Percentiles rank a stretch among this genome's conserved stretches.
These are phyloP conservation scores for Amiota mariae DNA, from an alignment of 2,888 invertebrate genomes.

Conservation along the genomic window DNA sequence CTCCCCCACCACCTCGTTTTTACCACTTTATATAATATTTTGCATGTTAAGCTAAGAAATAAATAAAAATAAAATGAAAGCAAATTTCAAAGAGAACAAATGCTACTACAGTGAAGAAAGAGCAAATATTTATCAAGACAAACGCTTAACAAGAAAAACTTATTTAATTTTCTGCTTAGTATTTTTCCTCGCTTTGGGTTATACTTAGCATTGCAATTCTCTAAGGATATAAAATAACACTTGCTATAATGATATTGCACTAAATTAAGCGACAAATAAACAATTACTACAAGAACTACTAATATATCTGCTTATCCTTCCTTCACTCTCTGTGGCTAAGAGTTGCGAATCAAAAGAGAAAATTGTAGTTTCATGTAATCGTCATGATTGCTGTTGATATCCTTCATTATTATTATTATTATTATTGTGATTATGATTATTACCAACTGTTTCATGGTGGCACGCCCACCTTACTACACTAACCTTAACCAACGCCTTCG, in stretches of 20 bases:
- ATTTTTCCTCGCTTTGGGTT: not conserved
- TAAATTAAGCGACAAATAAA: slow-evolving; percentile 23
- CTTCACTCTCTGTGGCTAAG: not conserved
- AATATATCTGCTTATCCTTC: not conserved
- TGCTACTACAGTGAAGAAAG: not conserved
- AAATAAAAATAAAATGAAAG: slow-evolving; percentile 4
- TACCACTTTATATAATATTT: too few species aligned
- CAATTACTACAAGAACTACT: not conserved
- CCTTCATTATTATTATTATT: not conserved
- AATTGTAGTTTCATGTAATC: slow-evolving; percentile 19
- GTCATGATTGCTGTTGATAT: not conserved
- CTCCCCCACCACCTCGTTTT: too few species aligned
- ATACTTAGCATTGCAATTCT: too few species aligned
- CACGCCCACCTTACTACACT: not conserved
- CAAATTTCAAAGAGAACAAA: slow-evolving; percentile 1
- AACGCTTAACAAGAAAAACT: slow-evolving; percentile 10
- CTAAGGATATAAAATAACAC: not conserved
- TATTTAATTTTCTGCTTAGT: not conserved
- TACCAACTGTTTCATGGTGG: not conserved
- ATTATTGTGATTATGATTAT: not conserved
- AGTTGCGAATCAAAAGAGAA: not conserved
- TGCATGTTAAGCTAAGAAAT: slow-evolving; percentile 5
- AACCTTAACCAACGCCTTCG: not conserved
- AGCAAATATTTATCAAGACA: not conserved
- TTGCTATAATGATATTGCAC: slow-evolving; percentile 22